These are phyloP conservation scores for Sapayoa aenigma DNA, from an alignment of 2,113 vertebrate species.

Conservation along the genomic window DNA sequence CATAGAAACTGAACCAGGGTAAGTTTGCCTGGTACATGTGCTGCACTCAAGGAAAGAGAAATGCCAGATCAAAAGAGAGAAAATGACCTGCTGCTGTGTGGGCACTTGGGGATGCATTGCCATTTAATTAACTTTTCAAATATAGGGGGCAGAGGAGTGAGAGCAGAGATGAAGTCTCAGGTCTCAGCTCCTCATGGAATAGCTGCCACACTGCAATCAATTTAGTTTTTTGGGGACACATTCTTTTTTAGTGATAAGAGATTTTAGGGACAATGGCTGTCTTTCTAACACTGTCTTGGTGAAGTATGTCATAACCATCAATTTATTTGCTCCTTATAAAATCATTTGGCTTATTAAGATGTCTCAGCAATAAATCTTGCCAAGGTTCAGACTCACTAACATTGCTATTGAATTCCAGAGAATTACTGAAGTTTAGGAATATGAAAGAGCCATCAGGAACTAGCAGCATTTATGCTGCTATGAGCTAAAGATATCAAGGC, in stretches of 20 bases:
- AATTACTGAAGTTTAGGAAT: not conserved
- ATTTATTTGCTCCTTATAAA: not conserved
- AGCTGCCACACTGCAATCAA: not conserved
- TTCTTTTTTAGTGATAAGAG: not conserved
- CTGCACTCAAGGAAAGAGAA: not conserved
- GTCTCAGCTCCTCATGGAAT: not conserved
- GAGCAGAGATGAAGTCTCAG: not conserved
- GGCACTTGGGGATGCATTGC: not conserved
- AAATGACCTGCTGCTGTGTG: not conserved
- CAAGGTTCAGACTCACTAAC: not conserved
- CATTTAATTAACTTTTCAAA: not conserved
- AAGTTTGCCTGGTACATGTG: not conserved
- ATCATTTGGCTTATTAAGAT: not conserved
- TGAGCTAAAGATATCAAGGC: not conserved
- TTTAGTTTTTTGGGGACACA: rapidly evolving
- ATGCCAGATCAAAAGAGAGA: not conserved
- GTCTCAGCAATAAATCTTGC: not conserved
- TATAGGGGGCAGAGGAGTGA: not conserved
- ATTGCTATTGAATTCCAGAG: not conserved
- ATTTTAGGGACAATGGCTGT: not conserved
- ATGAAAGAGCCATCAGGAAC: not conserved
- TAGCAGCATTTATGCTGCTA: not conserved
- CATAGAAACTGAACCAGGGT: rapidly evolving
- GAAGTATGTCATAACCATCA: not conserved
- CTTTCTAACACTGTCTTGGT: not conserved